phyloP scores from a whole-genome alignment of 92 coral and sea anemone species.

The Actinernus sp. region DNA sequence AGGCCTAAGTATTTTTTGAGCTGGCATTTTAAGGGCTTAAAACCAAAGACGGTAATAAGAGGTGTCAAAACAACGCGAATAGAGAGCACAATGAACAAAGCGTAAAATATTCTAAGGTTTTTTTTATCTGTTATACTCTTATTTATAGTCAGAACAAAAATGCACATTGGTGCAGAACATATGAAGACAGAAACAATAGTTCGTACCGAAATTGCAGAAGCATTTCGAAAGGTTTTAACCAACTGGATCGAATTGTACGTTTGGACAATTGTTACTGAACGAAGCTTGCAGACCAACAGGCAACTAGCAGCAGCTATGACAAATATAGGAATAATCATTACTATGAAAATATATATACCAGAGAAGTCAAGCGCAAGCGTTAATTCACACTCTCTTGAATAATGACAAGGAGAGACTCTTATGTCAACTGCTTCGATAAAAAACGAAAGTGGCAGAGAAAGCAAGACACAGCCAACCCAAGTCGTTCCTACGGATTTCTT shows the following conservation, averaged over 20 bases:
- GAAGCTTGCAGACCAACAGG: neutral
- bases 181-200: neutral
- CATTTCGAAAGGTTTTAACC: conserved; percentile 1
- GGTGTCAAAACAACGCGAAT: neutral
- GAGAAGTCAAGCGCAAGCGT: no score
- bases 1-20: neutral
- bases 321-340: neutral
- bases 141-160: neutral
- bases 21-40: neutral
- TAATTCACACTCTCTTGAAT: neutral
- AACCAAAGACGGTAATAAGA: neutral
- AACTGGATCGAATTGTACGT: neutral
- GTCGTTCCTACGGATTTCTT: neutral
- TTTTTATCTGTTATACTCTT: neutral
- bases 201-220: neutral
- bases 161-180: neutral
- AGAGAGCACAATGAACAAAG: neutral
- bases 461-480: neutral
- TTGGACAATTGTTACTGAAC: neutral
- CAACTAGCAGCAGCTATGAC: neutral
- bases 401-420: neutral
- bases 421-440: no score
- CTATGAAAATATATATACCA: no score
- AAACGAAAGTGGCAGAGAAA: neutral
- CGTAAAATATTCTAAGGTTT: neutral